Base-by-base conservation (phyloP, 2,888 invertebrate species). In the Dynastes grantii region DNA sequence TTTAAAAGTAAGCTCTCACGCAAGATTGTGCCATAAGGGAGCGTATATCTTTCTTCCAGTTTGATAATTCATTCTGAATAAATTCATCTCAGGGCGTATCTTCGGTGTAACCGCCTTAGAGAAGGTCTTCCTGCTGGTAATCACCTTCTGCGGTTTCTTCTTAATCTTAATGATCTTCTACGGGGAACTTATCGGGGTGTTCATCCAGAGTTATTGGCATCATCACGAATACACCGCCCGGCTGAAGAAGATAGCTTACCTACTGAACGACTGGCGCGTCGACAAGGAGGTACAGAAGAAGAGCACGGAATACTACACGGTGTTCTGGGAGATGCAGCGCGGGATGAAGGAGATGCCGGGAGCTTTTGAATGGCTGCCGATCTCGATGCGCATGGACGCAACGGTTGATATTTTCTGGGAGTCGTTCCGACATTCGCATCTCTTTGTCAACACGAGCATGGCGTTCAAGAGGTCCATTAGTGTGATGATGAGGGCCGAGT, bases 331-430 rank as follows among this genome's bases (percentile, higher is more conserved):
- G 80, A 90, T 90, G 84, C 90, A 90, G 83, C 89, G 89, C 0
- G 91, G 91, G 32, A 90, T 91, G 32, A 90, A 89, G 76, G 63
- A 73, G 8, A 88, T 90, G 80, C 91, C 91, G 8, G 88, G 88
- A 79, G 82, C 90, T 29, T 87, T 91, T 76, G 83, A 85, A 49
- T 81, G 90, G 6, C 84, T 91, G 22, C 91, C 91, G 0, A 87
- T 88, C 81, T 90, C 91, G 40, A 84, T 91, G 76, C 90, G 90
- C 86, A 91, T 90, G 89, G 90, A 91, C 85, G 90, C 91, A 64
- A 88, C 88, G 82, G 89, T 90, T 78, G 91, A 91, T 83, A 85
- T 91, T 58, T 90, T 90, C 82, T 90, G 90, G 79, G 90, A 90
- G 63, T 90, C 90, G n/a, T 87, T 91, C 3, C 90, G 88, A 81